Evolutionary conservation across 23 tunicate species (phyloP), one percentile per base, ranked within the genome.

Genomic region (Botrylloides violaceus): DNA sequence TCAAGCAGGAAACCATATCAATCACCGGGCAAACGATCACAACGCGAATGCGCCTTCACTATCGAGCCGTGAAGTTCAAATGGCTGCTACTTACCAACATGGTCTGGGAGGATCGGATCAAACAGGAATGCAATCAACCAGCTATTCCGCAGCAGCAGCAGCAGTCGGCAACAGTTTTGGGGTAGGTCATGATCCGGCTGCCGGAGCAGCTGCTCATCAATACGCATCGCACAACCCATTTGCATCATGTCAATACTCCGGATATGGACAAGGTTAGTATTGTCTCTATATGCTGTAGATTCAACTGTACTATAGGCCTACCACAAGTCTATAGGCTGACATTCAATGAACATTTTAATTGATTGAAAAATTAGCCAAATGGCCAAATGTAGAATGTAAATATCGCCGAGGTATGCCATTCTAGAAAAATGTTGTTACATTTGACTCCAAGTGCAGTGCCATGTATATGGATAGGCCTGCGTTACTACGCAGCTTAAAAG

Each of bases 161-260:
- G 50, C 83, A 23, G 39, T 73, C 2, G 81, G 39, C 30, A 24
- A 65, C 31, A 76, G 76, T 4, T 68, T 68, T 37, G 58, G 58
- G 18, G 74, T 36, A 38, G 19, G 49, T 36, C 58, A 39, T 43
- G 74, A 68, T 22, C 74, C 58, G 37, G 29, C 19, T 33, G 59
- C 48, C 26, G 66, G 66, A 20, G 68, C 84, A 18, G 75, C 80
- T 9, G 35, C 84, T 20, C 74, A 68, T 39, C 58, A 68, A 37
- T 43, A 68, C 28, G 57, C 81, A 37, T 30, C 79, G 0, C 83
- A 78, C 15, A 64, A 79, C 15, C 73, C 83, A 12, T 85, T 63
- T 76, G 81, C 94, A 3, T 74, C 94, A 0, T 84, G 92, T 58
- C 92, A 84, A 38, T 85, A 85, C 53, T 85, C 94, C 2, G 66